A percentile compares a stretch with the other conserved stretches of the same genome.
These are phyloP conservation scores for Parnassius glacialis DNA, from an alignment of 2,888 invertebrate genomes.

Conservation along the genomic window DNA sequence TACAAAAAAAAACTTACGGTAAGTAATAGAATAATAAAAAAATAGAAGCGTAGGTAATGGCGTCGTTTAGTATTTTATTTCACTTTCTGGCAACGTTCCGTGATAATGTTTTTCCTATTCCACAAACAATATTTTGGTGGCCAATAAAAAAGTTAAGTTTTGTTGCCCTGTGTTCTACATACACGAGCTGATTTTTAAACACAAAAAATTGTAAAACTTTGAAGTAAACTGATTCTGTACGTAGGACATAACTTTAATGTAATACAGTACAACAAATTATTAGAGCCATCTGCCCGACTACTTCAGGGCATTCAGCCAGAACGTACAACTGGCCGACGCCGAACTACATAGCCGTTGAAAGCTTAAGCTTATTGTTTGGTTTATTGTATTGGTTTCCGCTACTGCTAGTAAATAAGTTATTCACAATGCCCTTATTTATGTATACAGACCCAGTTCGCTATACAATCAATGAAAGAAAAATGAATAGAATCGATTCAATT, in stretches of 20 bases:
- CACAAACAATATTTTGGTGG: slow-evolving; percentile 19
- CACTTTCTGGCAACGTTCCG: slow-evolving; percentile 25
- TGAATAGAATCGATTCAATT: slow-evolving; percentile 25
- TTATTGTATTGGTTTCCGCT: slow-evolving; percentile 32
- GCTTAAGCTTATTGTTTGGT: slow-evolving; percentile 37
- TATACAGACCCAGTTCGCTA: slow-evolving; percentile 12
- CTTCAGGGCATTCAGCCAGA: slow-evolving; percentile 25
- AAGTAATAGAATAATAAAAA: slow-evolving; percentile 24
- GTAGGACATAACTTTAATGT: slow-evolving; percentile 5
- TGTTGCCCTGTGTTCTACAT: neutral
- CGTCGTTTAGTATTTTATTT: slow-evolving; percentile 25
- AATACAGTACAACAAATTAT: slow-evolving; percentile 22
- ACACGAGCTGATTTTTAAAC: slow-evolving; percentile 9
- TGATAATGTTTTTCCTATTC: slow-evolving; percentile 25
- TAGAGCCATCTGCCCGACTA: slow-evolving; percentile 20
- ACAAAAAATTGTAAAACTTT: slow-evolving; percentile 5
- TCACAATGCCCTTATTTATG: slow-evolving; percentile 23
- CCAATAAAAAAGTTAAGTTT: slow-evolving; percentile 22
- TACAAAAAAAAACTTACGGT: slow-evolving; percentile 16
- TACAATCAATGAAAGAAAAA: slow-evolving; percentile 19
- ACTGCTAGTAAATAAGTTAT: slow-evolving; percentile 29
- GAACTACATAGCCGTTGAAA: slow-evolving; percentile 24
- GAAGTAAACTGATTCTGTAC: neutral
- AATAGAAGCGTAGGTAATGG: slow-evolving; percentile 20
- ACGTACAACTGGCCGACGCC: slow-evolving; percentile 12